Percentiles rank a stretch among this genome's conserved stretches.
Evolutionary conservation across 2,888 invertebrate species (phyloP).

Genomic region (Mesoligia furuncula): DNA sequence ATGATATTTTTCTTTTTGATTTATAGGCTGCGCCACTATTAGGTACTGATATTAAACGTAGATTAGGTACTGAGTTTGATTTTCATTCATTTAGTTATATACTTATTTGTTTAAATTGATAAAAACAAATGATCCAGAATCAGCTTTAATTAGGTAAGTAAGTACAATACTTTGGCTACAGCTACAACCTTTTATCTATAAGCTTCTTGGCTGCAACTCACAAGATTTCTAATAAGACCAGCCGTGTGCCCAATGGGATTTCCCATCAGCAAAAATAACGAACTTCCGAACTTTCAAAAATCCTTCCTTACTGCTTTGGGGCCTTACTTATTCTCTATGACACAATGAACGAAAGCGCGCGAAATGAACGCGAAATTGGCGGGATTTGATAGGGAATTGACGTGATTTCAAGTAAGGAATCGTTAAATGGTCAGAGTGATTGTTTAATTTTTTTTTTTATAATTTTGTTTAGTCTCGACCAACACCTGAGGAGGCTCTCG

Average conservation of each 20-base stretch:
- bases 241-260: not conserved
- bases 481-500: too few species aligned
- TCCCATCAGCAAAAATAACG: too few species aligned
- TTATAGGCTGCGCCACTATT: not conserved
- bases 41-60: not conserved
- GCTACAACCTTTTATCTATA: not conserved
- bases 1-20: not conserved
- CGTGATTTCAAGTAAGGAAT: not conserved
- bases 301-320: not conserved
- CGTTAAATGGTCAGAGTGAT: not conserved
- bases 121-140: not conserved
- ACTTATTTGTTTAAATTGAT: not conserved
- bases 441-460: not conserved
- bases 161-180: not conserved
- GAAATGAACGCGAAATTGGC: too few species aligned
- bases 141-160: not conserved
- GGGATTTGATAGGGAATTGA: not conserved
- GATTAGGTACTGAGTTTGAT: not conserved
- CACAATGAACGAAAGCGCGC: not conserved
- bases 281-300: not conserved
- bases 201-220: not conserved
- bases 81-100: not conserved
- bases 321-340: not conserved
- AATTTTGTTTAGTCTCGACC: too few species aligned
- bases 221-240: not conserved